phyloP scores from a whole-genome alignment of 2,888 invertebrate genomes.

The Pandemis heparana region DNA sequence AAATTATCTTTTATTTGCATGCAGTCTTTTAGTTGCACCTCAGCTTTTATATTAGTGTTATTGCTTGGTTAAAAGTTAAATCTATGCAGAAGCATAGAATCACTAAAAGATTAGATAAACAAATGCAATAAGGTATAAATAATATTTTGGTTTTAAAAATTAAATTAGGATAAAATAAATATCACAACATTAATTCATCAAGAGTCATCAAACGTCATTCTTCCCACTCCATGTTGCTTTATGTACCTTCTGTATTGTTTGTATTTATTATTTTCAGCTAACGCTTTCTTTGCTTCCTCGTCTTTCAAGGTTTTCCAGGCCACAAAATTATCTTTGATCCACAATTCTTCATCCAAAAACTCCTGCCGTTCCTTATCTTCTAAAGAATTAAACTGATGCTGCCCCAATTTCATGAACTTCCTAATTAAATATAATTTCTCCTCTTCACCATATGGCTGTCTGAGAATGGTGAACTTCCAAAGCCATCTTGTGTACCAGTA shows the following conservation, averaged over 20 bases:
- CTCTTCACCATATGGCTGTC: slow-evolving; percentile 91
- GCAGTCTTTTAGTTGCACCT: slow-evolving; percentile 1
- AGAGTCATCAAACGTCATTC: slow-evolving; percentile 96
- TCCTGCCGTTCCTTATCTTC: slow-evolving; percentile 91
- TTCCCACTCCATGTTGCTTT: slow-evolving; percentile 94
- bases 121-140: slow-evolving; percentile 30
- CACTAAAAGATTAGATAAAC: slow-evolving; percentile 17
- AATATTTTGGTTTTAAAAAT: slow-evolving; percentile 28
- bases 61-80: background rate
- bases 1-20: slow-evolving; percentile 69
- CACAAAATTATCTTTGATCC: slow-evolving; percentile 92
- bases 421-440: slow-evolving; percentile 95
- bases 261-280: slow-evolving; percentile 94
- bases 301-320: slow-evolving; percentile 93
- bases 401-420: slow-evolving; percentile 90
- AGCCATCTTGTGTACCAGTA: slow-evolving; percentile 93
- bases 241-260: slow-evolving; percentile 96
- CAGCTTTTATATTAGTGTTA: background rate
- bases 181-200: slow-evolving; percentile 60
- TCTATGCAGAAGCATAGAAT: background rate
- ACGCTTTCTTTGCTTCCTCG: slow-evolving; percentile 92
- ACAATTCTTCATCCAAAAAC: slow-evolving; percentile 91
- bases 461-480: slow-evolving; percentile 91
- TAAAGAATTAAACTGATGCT: slow-evolving; percentile 89
- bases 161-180: slow-evolving; percentile 39